Evolutionary conservation across 2,113 vertebrate species (phyloP).

Genomic region (Synchiropus splendidus): DNA sequence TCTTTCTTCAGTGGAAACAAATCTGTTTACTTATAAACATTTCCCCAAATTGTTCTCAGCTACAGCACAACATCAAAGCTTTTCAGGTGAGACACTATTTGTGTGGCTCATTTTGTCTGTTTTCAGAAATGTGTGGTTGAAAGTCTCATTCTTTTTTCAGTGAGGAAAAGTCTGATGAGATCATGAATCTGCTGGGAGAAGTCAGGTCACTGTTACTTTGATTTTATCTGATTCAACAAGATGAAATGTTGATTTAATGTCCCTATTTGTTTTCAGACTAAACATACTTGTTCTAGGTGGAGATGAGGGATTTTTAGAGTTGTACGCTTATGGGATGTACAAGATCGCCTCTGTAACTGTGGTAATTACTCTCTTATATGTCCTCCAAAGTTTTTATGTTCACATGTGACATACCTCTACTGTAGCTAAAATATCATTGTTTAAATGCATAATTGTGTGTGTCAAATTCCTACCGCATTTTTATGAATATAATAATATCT

Average conservation of each 20-base stretch:
- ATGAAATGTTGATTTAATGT: neutral
- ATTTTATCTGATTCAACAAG: neutral
- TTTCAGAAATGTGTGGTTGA: neutral
- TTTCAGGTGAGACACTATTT: conserved; percentile 76
- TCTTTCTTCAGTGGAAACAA: no score
- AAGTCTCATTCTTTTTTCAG: conserved; percentile 55
- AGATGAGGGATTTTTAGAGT: conserved; percentile 80
- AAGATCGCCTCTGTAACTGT: conserved; percentile 85
- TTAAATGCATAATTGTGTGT: no score
- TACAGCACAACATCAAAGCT: conserved; percentile 94
- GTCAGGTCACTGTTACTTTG: conserved; percentile 71
- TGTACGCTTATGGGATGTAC: conserved; percentile 97
- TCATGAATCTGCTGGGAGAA: conserved; percentile 93
- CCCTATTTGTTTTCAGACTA: conserved; percentile 63
- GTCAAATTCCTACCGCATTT: no score
- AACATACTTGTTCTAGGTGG: conserved; percentile 92
- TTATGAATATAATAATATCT: no score
- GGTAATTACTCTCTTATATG: conserved; percentile 50
- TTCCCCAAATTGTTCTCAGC: conserved; percentile 49
- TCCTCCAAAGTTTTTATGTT: no score
- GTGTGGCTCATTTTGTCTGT: neutral
- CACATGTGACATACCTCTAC: no score
- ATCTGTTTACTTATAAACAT: neutral
- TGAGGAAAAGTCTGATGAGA: conserved; percentile 97
- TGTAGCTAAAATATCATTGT: no score